Conservation (phyloP, 2,888 invertebrate genomes). For the Drosophila atripex region DNA sequence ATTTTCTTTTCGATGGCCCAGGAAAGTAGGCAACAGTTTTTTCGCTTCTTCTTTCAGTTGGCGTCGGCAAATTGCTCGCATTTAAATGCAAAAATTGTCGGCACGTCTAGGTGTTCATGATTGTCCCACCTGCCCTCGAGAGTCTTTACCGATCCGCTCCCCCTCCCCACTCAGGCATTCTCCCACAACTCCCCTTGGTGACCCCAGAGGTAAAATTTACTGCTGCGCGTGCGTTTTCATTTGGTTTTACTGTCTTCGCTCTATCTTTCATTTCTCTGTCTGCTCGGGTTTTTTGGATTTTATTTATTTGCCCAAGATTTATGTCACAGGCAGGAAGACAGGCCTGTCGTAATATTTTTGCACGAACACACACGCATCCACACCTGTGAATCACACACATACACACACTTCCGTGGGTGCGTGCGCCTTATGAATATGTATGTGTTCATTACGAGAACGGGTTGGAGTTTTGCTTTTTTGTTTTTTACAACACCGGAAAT, state of each 20-base stretch:
- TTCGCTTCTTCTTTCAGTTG: constrained; percentile 16
- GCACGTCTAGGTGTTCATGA: constrained; percentile 74
- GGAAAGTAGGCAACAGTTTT: constrained; percentile 63
- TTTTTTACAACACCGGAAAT: constrained; percentile 73
- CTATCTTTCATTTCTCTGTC: constrained; percentile 34
- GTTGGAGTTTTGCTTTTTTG: constrained; percentile 60
- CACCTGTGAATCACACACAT: constrained; percentile 21
- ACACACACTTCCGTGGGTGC: constrained; percentile 4
- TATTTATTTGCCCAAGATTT: constrained; percentile 74
- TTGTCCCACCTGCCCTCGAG: constrained; percentile 36
- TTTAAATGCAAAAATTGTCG: constrained; percentile 76
- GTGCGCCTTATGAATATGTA: constrained; percentile 72
- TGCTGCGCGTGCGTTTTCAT: constrained; percentile 62
- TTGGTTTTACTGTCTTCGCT: constrained; percentile 59
- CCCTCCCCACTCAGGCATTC: neutral
- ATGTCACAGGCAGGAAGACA: constrained; percentile 64
- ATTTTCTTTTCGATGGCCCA: constrained; percentile 52
- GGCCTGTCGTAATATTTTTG: constrained; percentile 46
- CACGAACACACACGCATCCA: constrained; percentile 26
- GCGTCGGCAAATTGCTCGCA: constrained; percentile 65
- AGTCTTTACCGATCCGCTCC: constrained; percentile 5
- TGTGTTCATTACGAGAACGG: constrained; percentile 67
- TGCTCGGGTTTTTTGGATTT: constrained; percentile 17
- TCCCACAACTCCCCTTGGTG: neutral
- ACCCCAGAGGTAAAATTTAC: constrained; percentile 56